Percentiles rank a stretch among this genome's conserved stretches.
phyloP scores from a whole-genome alignment of 2,888 invertebrate species.

The Sturmia bella region DNA sequence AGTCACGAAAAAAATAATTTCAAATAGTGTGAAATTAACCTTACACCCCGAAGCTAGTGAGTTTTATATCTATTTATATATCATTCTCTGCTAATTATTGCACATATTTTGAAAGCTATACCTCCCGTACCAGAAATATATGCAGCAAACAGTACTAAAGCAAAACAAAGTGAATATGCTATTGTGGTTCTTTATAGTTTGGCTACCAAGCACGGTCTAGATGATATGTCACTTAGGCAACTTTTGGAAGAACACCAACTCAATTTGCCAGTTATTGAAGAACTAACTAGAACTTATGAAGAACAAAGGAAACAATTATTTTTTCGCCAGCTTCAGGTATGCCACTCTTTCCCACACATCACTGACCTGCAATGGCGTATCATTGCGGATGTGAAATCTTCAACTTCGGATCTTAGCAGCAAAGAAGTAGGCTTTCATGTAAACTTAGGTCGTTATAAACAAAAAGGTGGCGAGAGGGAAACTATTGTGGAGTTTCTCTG shows the following conservation, averaged over 20 bases:
- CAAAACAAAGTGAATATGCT: conserved; percentile 81
- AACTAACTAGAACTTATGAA: conserved; percentile 78
- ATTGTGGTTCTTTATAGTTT: conserved; percentile 78
- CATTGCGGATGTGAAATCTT: conserved; percentile 80
- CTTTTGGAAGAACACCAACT: conserved; percentile 76
- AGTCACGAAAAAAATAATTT: conserved; percentile 78
- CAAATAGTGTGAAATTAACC: conserved; percentile 79
- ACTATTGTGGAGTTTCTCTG: conserved; percentile 80
- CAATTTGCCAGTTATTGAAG: conserved; percentile 75
- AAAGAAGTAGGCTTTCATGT: conserved; percentile 79
- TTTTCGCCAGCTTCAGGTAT: conserved; percentile 77
- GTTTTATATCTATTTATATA: conserved; percentile 35
- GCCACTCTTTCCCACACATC: conserved; percentile 79
- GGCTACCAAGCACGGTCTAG: conserved; percentile 78
- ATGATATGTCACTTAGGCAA: conserved; percentile 75
- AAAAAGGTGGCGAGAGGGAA: conserved; percentile 78
- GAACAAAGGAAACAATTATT: conserved; percentile 78
- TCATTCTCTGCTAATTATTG: background rate
- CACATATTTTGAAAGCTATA: conserved; percentile 74
- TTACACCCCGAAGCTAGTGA: conserved; percentile 80
- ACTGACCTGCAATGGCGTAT: conserved; percentile 81
- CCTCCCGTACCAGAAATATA: conserved; percentile 81
- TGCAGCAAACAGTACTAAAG: conserved; percentile 78
- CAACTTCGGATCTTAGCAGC: conserved; percentile 77
- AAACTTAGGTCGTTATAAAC: conserved; percentile 79